phyloP scores from a whole-genome alignment of 2,113 vertebrate species.

The Serinus canaria region DNA sequence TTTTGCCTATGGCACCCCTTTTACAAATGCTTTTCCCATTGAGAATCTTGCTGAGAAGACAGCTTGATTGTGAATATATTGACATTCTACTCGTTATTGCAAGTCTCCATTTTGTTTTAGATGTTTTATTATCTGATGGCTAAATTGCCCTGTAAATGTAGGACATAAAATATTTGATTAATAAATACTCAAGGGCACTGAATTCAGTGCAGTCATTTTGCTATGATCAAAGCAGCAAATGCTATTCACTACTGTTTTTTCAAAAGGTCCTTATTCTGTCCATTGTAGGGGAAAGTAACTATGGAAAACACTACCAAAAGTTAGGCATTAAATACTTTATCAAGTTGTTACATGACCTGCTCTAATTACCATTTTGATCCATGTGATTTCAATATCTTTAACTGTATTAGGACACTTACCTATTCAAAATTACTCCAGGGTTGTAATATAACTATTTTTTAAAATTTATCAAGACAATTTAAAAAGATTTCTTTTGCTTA shows the following conservation, averaged over 20 bases:
- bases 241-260: not conserved
- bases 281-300: not conserved
- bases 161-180: not conserved
- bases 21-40: not conserved
- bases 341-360: not conserved
- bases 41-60: conserved; percentile 28
- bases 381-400: not conserved
- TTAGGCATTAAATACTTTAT: not conserved
- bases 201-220: not conserved
- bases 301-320: not conserved
- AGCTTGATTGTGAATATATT: conserved; percentile 28
- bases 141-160: not conserved
- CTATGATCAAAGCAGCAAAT: not conserved
- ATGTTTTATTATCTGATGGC: not conserved
- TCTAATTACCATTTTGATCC: not conserved
- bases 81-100: not conserved
- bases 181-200: not conserved
- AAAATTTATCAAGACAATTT: not conserved
- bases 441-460: not conserved
- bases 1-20: conserved; percentile 13
- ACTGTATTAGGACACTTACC: not conserved
- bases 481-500: not conserved
- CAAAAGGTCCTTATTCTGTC: not conserved
- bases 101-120: conserved; percentile 9
- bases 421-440: not conserved